A percentile compares a stretch with the other conserved stretches of the same genome.
Conservation (phyloP, 2,888 invertebrate genomes). For the Xanthia icteritia region DNA sequence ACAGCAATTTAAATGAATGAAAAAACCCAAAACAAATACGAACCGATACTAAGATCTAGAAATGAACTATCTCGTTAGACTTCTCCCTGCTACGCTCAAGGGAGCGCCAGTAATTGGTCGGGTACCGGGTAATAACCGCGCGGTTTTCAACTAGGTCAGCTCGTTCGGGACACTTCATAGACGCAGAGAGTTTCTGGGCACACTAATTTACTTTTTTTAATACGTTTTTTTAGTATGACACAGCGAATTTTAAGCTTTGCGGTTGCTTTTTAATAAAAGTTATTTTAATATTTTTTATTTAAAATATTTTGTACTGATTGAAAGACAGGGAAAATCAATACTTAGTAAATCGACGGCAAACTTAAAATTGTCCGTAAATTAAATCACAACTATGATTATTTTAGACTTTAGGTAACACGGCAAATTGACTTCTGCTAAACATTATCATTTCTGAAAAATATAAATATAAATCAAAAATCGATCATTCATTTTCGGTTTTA, state of each 20-base stretch:
- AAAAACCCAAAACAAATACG: not conserved
- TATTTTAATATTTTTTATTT: no score
- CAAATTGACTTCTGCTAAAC: not conserved
- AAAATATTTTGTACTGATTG: no score
- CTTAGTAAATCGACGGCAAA: no score
- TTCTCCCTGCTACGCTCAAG: slow-evolving; percentile 7
- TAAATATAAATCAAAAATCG: not conserved
- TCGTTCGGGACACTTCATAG: slow-evolving; percentile 51
- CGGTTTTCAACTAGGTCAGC: slow-evolving; percentile 62
- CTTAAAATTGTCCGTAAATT: no score
- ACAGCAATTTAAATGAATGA: no score
- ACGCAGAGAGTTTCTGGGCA: slow-evolving; percentile 27
- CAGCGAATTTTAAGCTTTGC: not conserved
- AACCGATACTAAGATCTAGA: slow-evolving; percentile 9
- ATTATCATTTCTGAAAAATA: not conserved
- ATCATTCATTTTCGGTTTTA: no score
- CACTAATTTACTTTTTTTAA: slow-evolving; percentile 25
- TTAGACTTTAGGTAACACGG: no score
- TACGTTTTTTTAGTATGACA: not conserved
- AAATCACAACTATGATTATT: no score
- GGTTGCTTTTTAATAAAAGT: not conserved
- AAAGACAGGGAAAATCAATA: no score
- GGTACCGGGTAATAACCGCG: slow-evolving; percentile 47
- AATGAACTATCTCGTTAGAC: not conserved
- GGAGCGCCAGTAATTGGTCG: slow-evolving; percentile 59